These are phyloP conservation scores for Syngnathus acus DNA, from an alignment of 2,797 vertebrate genomes.

Conservation along the genomic window DNA sequence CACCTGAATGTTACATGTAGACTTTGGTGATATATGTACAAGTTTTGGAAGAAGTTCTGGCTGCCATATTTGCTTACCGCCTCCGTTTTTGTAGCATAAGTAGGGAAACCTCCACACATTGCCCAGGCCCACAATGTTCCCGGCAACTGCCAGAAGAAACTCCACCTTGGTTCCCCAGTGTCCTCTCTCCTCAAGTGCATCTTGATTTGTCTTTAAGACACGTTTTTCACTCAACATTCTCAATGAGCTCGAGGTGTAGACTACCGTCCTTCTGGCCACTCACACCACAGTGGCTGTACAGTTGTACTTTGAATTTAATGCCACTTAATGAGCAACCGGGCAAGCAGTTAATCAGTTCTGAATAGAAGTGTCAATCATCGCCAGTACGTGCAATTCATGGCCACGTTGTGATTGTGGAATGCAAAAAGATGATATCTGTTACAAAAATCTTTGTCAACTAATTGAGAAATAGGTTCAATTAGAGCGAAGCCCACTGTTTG, in stretches of 20 bases:
- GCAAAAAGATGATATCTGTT: background rate
- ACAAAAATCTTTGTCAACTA: no score
- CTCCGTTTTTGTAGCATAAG: conserved; percentile 74
- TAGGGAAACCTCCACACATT: conserved; percentile 74
- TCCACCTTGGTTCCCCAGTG: conserved; percentile 65
- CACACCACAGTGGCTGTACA: background rate
- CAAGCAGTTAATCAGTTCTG: conserved; percentile 33
- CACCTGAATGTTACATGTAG: conserved; percentile 44
- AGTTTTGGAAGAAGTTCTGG: no score
- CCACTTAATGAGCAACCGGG: conserved; percentile 29
- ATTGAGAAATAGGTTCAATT: no score
- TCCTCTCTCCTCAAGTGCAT: conserved; percentile 54
- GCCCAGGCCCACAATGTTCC: conserved; percentile 64
- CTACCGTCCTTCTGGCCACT: background rate
- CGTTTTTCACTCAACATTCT: conserved; percentile 12
- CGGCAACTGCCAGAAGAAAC: conserved; percentile 65
- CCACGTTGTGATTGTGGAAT: background rate
- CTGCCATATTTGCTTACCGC: conserved; percentile 50
- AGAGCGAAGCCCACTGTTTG: no score
- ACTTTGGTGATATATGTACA: background rate
- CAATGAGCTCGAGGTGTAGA: no score
- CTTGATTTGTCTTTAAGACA: background rate
- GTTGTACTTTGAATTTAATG: background rate
- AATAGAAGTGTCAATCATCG: conserved; percentile 16
- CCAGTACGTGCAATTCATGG: background rate